Conservation (phyloP, 2,888 invertebrate genomes). For the Timema cristinae region DNA sequence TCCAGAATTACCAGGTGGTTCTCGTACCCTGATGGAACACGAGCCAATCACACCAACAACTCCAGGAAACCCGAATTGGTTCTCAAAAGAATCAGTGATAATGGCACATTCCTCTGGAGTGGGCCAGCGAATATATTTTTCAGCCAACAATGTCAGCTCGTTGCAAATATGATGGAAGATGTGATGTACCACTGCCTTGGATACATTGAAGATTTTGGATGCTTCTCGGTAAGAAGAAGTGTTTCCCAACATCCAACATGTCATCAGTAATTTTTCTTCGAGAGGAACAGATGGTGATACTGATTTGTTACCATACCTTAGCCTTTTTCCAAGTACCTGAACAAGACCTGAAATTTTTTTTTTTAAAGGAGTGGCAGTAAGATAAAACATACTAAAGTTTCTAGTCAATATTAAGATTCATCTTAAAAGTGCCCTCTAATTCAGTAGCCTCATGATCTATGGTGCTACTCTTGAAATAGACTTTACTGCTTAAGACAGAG, state of each 20-base stretch:
- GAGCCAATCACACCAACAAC: slow-evolving; percentile 28
- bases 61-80: slow-evolving; percentile 26
- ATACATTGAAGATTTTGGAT: slow-evolving; percentile 19
- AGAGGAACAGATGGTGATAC: slow-evolving; percentile 22
- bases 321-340: slow-evolving; percentile 17
- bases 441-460: too few species aligned
- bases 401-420: too few species aligned
- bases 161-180: slow-evolving; percentile 27
- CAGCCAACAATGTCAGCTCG: slow-evolving; percentile 22
- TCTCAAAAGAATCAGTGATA: slow-evolving; percentile 26
- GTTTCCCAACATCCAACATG: slow-evolving; percentile 27
- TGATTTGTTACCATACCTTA: slow-evolving; percentile 12
- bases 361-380: too few species aligned
- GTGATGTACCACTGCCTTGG: slow-evolving; percentile 17
- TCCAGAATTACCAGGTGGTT: not conserved
- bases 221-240: slow-evolving; percentile 18
- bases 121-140: slow-evolving; percentile 27
- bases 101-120: slow-evolving; percentile 18
- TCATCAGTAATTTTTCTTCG: slow-evolving; percentile 25
- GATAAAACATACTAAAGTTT: too few species aligned
- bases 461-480: too few species aligned
- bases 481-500: too few species aligned
- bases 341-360: slow-evolving; percentile 21
- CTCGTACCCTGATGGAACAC: slow-evolving; percentile 21
- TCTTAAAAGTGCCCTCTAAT: too few species aligned